Evolutionary conservation across 2,888 invertebrate species (phyloP).

Genomic region (Cryptocephalus moraei): DNA sequence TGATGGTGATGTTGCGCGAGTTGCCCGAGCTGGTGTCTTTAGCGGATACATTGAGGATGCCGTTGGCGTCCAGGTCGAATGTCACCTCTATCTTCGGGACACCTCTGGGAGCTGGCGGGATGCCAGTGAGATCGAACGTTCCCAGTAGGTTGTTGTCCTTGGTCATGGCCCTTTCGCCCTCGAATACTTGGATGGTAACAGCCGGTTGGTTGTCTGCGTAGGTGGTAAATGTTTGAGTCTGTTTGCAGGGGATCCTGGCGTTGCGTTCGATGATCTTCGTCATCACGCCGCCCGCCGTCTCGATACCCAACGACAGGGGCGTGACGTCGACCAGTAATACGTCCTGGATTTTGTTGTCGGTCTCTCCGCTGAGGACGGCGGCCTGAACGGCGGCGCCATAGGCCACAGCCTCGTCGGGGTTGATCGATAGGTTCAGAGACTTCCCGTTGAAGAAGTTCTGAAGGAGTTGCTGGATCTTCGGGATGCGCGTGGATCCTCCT

Average conservation of each 20-base stretch:
- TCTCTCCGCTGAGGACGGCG: conserved; percentile 32
- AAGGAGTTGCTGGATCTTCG: conserved; percentile 64
- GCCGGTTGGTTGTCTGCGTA: conserved; percentile 58
- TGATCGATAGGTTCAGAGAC: conserved; percentile 31
- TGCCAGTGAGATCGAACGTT: conserved; percentile 55
- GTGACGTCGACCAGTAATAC: conserved; percentile 59
- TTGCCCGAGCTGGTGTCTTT: conserved; percentile 53
- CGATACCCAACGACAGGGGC: conserved; percentile 61
- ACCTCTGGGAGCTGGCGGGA: conserved; percentile 60
- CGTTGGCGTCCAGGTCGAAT: conserved; percentile 66
- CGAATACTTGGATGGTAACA: conserved; percentile 48
- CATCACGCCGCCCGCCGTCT: conserved; percentile 75
- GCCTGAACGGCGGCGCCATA: conserved; percentile 35
- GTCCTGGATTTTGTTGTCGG: conserved; percentile 63
- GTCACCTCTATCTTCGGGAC: conserved; percentile 61
- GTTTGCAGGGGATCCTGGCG: conserved; percentile 44
- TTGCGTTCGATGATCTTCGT: conserved; percentile 48
- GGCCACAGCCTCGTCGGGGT: conserved; percentile 34
- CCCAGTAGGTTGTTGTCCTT: conserved; percentile 65
- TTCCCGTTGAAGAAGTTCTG: conserved; percentile 63
- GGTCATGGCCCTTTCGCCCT: conserved; percentile 74
- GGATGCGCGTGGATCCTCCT: conserved; percentile 72
- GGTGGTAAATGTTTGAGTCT: conserved; percentile 49
- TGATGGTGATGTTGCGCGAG: conserved; percentile 66
- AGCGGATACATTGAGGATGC: conserved; percentile 51